Percentiles rank a stretch among this genome's conserved stretches.
Conservation (phyloP, 2,113 vertebrate genomes). For the Ictalurus furcatus region DNA sequence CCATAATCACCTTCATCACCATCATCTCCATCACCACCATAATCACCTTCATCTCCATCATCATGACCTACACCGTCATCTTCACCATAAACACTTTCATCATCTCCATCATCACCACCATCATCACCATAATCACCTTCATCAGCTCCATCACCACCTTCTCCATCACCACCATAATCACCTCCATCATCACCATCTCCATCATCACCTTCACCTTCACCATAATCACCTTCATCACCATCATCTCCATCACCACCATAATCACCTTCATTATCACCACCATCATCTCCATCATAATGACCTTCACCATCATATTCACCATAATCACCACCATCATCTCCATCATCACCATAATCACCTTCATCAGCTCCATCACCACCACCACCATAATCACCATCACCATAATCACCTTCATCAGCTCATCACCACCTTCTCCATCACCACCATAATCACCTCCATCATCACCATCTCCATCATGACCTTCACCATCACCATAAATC, state of each 20-base stretch:
- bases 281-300: too few relatives aligned
- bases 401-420: background rate
- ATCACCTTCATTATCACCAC: background rate
- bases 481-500: too few relatives aligned
- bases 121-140: background rate
- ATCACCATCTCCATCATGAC: too few relatives aligned
- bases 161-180: too few relatives aligned
- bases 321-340: too few relatives aligned
- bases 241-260: background rate
- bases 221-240: background rate
- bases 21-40: background rate
- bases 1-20: too few relatives aligned
- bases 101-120: background rate
- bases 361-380: too few relatives aligned
- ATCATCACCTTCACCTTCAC: background rate
- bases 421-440: background rate
- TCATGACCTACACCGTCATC: background rate
- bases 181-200: too few relatives aligned
- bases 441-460: background rate
- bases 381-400: too few relatives aligned
- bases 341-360: background rate
- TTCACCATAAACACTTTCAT: background rate
- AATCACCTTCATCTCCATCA: too few relatives aligned
- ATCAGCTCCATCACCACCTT: too few relatives aligned
- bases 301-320: too few relatives aligned